Evolutionary conservation across 2,113 vertebrate species (phyloP).

Genomic region (Melanerpes formicivorus): DNA sequence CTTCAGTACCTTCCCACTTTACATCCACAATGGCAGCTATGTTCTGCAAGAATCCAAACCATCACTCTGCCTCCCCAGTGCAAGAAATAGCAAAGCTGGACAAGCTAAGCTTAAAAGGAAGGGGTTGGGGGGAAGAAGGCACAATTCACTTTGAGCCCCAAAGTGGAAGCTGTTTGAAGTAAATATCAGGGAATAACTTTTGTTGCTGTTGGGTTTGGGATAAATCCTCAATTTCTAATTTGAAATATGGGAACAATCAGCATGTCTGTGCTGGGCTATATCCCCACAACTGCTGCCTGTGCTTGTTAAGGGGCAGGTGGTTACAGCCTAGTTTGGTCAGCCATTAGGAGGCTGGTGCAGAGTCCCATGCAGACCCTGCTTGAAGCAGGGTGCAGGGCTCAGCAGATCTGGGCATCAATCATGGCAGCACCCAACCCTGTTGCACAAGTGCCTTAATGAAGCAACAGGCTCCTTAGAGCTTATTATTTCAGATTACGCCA

Average conservation of each 20-base stretch:
- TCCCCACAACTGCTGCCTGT: rapidly evolving
- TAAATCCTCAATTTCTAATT: neutral
- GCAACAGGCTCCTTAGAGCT: neutral
- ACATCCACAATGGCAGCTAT: neutral
- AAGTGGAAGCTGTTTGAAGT: neutral
- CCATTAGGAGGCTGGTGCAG: neutral
- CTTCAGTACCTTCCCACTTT: neutral
- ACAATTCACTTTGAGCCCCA: neutral
- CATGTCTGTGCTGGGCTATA: neutral
- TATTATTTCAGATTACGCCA: neutral
- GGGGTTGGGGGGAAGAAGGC: no score
- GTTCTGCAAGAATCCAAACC: neutral
- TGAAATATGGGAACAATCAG: neutral
- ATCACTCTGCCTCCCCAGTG: neutral
- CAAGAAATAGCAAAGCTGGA: neutral
- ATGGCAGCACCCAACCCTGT: neutral
- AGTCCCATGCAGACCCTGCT: neutral
- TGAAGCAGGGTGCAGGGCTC: rapidly evolving
- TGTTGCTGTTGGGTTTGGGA: neutral
- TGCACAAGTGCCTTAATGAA: neutral
- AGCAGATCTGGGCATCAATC: rapidly evolving
- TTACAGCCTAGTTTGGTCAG: neutral
- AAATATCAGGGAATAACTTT: neutral
- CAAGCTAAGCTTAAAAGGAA: neutral
- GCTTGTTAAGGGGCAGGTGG: rapidly evolving